These are phyloP conservation scores for Paramormyrops hopkinsi DNA, from an alignment of 2,797 vertebrate genomes.

Conservation along the genomic window DNA sequence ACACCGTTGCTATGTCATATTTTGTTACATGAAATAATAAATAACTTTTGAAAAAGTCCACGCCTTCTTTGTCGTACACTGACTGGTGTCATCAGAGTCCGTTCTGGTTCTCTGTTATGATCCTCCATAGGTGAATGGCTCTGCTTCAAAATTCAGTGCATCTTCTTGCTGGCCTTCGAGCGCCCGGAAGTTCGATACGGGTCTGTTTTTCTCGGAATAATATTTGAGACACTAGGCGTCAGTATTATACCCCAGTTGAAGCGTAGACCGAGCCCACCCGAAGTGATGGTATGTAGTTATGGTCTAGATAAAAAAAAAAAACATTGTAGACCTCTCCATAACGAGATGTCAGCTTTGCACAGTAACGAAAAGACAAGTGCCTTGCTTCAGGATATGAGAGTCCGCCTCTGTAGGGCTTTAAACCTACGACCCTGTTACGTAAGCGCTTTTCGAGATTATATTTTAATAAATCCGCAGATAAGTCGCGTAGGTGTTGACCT, in stretches of 20 bases:
- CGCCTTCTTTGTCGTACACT: background rate
- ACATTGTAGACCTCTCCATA: background rate
- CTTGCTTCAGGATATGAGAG: background rate
- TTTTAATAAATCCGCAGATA: background rate
- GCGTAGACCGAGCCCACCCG: background rate
- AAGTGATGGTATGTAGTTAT: background rate
- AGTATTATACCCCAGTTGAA: background rate
- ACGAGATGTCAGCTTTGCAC: background rate
- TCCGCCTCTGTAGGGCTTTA: background rate
- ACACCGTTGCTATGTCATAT: conserved; percentile 63
- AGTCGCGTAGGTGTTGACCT: background rate
- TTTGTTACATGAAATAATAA: conserved; percentile 72
- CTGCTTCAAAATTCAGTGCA: background rate
- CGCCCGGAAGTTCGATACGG: background rate
- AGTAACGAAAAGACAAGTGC: background rate
- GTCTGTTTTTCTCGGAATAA: background rate
- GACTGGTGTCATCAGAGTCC: background rate
- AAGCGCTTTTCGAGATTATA: background rate
- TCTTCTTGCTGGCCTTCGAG: background rate
- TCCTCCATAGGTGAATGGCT: background rate
- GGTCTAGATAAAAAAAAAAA: background rate
- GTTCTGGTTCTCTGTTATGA: background rate
- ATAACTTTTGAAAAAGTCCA: conserved; percentile 47
- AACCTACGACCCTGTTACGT: background rate
- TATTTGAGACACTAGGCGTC: background rate